phyloP scores from a whole-genome alignment of 2,888 invertebrate species.

The Aphidius colemani region DNA sequence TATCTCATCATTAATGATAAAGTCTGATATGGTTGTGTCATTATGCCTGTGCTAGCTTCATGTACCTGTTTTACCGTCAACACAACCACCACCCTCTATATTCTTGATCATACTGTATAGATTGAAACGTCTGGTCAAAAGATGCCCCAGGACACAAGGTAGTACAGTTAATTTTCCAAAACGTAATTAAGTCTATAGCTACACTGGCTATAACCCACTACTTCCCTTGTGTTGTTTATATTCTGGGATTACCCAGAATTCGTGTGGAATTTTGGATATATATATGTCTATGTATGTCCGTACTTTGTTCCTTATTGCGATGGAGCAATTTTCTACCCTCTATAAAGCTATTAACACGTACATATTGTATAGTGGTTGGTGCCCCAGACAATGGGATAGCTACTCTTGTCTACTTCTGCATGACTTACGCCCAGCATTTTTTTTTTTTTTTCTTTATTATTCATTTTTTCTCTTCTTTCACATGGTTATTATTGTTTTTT shows the following conservation, averaged over 20 bases:
- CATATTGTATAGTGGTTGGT: constrained; percentile 21
- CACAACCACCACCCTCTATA: neutral
- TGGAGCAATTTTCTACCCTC: constrained; percentile 38
- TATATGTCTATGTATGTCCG: constrained; percentile 17
- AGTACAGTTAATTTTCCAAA: constrained; percentile 38
- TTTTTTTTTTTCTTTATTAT: too few relatives aligned
- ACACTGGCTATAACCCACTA: neutral
- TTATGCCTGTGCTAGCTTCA: too few relatives aligned
- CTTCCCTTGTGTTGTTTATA: constrained; percentile 29
- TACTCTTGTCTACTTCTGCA: constrained; percentile 17
- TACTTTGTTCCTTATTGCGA: constrained; percentile 34
- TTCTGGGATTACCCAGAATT: constrained; percentile 36
- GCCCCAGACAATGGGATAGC: constrained; percentile 23
- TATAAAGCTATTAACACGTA: constrained; percentile 34
- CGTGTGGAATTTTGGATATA: constrained; percentile 29
- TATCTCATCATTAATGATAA: too few relatives aligned
- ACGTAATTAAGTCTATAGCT: constrained; percentile 38
- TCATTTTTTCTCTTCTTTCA: too few relatives aligned
- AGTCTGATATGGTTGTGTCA: too few relatives aligned
- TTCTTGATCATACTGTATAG: constrained; percentile 31
- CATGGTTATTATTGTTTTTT: too few relatives aligned
- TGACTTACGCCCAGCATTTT: constrained; percentile 5
- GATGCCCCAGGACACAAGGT: neutral
- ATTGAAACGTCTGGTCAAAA: constrained; percentile 39
- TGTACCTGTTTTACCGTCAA: constrained; percentile 41